phyloP scores from a whole-genome alignment of 2,888 invertebrate genomes.

The Vesta saturnalis region DNA sequence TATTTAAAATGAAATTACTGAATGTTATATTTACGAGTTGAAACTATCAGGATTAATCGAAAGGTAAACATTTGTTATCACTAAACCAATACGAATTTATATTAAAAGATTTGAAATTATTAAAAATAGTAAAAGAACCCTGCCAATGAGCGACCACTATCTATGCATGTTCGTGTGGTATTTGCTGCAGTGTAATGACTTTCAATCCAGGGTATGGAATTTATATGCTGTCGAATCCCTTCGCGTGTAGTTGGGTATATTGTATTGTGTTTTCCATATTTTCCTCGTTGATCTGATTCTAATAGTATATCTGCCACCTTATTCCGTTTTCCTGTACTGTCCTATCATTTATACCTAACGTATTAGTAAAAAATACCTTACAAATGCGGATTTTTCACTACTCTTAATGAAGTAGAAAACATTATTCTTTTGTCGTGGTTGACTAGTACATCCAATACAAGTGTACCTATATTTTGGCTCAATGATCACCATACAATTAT shows the following conservation, averaged over 20 bases:
- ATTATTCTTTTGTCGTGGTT: not conserved
- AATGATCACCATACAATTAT: not conserved
- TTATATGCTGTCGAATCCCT: conserved; percentile 2
- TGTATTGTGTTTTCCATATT: no score
- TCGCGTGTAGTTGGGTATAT: not conserved
- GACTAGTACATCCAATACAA: not conserved
- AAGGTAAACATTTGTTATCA: no score
- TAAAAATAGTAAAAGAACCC: not conserved
- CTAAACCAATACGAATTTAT: no score
- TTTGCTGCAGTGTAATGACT: no score
- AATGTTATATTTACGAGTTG: no score
- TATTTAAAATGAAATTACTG: no score
- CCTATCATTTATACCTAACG: conserved; percentile 6
- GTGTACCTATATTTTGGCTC: not conserved
- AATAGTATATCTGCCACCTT: no score
- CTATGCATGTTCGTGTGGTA: no score
- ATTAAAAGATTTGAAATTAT: no score
- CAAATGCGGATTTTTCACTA: not conserved
- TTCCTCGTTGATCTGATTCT: no score
- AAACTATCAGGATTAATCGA: no score
- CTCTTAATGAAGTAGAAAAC: not conserved
- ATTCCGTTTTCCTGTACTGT: no score
- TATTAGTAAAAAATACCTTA: not conserved
- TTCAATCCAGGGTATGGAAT: not conserved
- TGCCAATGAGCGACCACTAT: not conserved